These are phyloP conservation scores for Chironomus tepperi DNA, from an alignment of 1,140 invertebrate genomes.

Conservation along the genomic window DNA sequence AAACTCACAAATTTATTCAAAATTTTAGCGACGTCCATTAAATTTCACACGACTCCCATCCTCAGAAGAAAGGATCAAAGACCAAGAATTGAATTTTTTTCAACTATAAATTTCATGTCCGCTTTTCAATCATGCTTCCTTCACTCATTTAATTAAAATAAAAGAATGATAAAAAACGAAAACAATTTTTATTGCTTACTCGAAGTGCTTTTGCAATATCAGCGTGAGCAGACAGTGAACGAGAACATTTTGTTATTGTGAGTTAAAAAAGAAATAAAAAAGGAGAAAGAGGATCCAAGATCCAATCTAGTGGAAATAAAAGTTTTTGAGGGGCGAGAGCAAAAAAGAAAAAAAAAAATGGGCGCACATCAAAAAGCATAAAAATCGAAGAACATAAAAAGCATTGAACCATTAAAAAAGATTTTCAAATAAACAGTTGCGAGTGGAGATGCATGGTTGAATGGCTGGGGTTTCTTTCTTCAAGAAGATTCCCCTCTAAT, in stretches of 20 bases:
- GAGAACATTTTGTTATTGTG: neutral
- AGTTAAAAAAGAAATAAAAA: too few species aligned
- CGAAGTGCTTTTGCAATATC: neutral
- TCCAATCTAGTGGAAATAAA: conserved; percentile 7
- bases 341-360: neutral
- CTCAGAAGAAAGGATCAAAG: too few species aligned
- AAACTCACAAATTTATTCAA: too few species aligned
- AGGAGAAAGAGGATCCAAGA: neutral
- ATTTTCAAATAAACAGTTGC: neutral
- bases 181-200: neutral
- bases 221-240: neutral
- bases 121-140: too few species aligned
- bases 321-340: neutral
- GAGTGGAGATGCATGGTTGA: neutral
- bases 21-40: too few species aligned
- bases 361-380: neutral
- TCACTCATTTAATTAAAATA: too few species aligned
- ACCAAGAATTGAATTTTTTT: too few species aligned
- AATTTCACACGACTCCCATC: too few species aligned
- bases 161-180: too few species aligned
- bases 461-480: neutral
- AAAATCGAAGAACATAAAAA: neutral
- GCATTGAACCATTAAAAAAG: conserved; percentile 13
- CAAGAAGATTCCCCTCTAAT: neutral
- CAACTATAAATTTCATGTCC: too few species aligned